phyloP scores from a whole-genome alignment of 1,140 invertebrate genomes.

The Neoseiulus cucumeris region DNA sequence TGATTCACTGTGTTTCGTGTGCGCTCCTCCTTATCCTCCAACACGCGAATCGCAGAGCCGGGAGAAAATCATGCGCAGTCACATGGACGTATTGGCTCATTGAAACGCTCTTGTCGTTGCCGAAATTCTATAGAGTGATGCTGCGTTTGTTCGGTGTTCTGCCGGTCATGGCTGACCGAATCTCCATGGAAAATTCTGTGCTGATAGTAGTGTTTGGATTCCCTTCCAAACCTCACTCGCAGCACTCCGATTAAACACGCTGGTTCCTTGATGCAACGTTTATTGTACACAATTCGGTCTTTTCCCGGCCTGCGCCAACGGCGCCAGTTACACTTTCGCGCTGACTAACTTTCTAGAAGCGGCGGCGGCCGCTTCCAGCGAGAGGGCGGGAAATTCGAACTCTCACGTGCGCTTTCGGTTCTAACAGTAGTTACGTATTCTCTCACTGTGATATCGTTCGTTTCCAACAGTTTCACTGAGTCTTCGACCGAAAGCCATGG shows the following conservation, averaged over 20 bases:
- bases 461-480: slow-evolving; percentile 64
- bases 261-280: too few relatives aligned
- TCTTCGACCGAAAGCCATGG: too few relatives aligned
- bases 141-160: neutral
- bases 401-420: neutral
- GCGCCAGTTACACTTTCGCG: too few relatives aligned
- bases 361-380: too few relatives aligned
- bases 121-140: neutral
- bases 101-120: neutral
- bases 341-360: too few relatives aligned
- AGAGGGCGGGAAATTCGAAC: too few relatives aligned
- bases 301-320: too few relatives aligned
- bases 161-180: neutral
- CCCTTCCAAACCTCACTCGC: too few relatives aligned
- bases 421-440: slow-evolving; percentile 24
- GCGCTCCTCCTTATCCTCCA: neutral
- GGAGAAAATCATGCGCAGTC: neutral
- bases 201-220: too few relatives aligned
- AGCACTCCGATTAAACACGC: too few relatives aligned
- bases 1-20: neutral
- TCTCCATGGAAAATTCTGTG: too few relatives aligned
- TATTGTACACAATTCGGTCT: too few relatives aligned
- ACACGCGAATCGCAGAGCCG: neutral
- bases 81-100: neutral
- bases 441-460: slow-evolving; percentile 43